Evolutionary conservation across 2,888 invertebrate species (phyloP), one percentile per base, ranked within the genome.

Genomic region (Heliconius ismenius): DNA sequence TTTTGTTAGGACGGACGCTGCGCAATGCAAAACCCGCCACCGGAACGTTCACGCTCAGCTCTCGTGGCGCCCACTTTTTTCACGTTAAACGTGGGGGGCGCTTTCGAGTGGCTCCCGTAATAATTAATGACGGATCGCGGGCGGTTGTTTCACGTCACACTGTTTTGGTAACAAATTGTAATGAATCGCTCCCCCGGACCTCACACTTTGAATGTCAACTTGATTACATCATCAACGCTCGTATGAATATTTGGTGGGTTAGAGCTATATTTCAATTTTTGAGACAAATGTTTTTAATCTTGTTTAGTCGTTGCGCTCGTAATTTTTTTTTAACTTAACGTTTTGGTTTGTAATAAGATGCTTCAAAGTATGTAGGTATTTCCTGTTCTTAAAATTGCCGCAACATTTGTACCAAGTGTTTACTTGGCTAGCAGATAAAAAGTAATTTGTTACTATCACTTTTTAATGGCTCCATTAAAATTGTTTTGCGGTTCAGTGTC

Each of bases 91-190:
- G 89, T 90, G 92, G 92, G 93, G 90, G 92, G 91, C 87, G 85
- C 80, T 80, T 85, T 91, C 87, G 90, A 92, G 92, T 92, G 90
- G 89, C 86, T 86, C 86, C 83, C 86, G 82, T 84, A 84, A 88
- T 91, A 91, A 93, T 92, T 92, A 93, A 92, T 92, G 91, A 88
- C 85, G 83, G 86, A 89, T 90, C 89, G 88, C 86, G 85, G 89
- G 86, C 86, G 89, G 87, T 88, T 89, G 90, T 90, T 90, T 85
- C 81, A 87, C 87, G 91, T 91, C 90, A 88, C 89, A 89, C 86
- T 92, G 91, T 92, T 93, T 91, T 90, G 91, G 91, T 90, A 89
- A 91, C 91, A 92, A 89, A 90, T 90, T 90, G 88, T 91, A 90
- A 91, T 89, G 87, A 90, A 91, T 90, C 85, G 87, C 89, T 84